phyloP scores from a whole-genome alignment of 2,797 vertebrate genomes.

The Synanceia verrucosa region DNA sequence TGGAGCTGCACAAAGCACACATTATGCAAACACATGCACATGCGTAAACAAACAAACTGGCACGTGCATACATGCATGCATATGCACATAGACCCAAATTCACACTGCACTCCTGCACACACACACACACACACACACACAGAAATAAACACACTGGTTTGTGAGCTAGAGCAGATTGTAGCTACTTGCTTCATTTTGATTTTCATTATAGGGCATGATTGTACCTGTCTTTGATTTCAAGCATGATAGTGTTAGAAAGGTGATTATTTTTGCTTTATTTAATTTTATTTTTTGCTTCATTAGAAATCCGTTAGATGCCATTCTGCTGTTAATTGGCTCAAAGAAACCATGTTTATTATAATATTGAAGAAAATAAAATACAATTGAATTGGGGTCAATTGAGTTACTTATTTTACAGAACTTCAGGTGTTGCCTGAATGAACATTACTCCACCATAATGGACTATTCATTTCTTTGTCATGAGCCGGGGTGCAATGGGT shows the following conservation, averaged over 20 bases:
- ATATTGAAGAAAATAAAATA: too few species aligned
- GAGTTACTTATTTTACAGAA: too few species aligned
- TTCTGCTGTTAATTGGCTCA: too few species aligned
- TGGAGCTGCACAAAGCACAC: conserved; percentile 56
- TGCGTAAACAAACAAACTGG: conserved; percentile 59
- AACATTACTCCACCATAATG: too few species aligned
- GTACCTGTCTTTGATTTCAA: neutral
- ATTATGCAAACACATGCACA: conserved; percentile 68
- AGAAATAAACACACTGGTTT: conserved; percentile 37
- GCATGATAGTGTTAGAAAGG: neutral
- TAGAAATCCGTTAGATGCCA: too few species aligned
- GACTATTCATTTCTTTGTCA: too few species aligned
- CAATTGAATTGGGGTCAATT: too few species aligned
- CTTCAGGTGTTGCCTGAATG: too few species aligned
- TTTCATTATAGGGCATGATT: neutral
- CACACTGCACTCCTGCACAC: conserved; percentile 27
- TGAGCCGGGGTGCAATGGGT: too few species aligned
- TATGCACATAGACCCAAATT: conserved; percentile 28
- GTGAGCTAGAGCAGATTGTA: conserved; percentile 29
- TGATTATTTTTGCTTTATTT: neutral
- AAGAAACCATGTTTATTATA: too few species aligned
- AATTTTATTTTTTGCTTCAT: too few species aligned
- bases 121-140: conserved; percentile 24
- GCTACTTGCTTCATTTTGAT: conserved; percentile 6
- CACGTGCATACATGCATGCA: conserved; percentile 35